Percentiles rank a stretch among this genome's conserved stretches.
Evolutionary conservation across 2,888 invertebrate species (phyloP).

Genomic region (Calameuta pallipes): DNA sequence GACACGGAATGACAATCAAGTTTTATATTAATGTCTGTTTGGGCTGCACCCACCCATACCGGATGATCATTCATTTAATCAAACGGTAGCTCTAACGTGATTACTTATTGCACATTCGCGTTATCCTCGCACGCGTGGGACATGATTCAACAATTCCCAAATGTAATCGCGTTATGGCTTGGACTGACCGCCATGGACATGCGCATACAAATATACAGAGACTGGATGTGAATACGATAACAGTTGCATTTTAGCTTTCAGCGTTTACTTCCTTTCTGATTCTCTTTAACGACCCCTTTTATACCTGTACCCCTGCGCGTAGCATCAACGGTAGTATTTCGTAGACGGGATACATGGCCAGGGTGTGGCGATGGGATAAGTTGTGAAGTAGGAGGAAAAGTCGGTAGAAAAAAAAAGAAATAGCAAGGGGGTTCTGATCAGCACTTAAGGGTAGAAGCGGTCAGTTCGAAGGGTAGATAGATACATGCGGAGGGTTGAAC

Average conservation of each 20-base stretch:
- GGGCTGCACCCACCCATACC: constrained; percentile 41
- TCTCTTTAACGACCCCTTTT: background rate
- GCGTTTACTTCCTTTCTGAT: background rate
- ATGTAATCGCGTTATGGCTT: constrained; percentile 45
- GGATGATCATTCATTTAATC: constrained; percentile 57
- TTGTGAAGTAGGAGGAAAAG: background rate
- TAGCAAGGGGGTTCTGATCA: background rate
- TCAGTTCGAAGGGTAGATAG: background rate
- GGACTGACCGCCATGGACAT: background rate
- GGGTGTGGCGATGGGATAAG: background rate
- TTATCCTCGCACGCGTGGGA: constrained; percentile 49
- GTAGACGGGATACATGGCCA: background rate
- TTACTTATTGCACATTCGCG: constrained; percentile 57
- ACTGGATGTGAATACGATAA: background rate
- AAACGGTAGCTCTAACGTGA: constrained; percentile 54
- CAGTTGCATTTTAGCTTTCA: background rate
- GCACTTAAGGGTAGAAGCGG: background rate
- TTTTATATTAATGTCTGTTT: constrained; percentile 49
- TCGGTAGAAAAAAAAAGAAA: background rate
- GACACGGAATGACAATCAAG: constrained; percentile 51
- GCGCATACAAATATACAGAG: background rate
- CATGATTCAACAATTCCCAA: constrained; percentile 56
- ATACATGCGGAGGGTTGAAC: background rate
- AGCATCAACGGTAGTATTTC: background rate
- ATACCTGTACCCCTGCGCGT: background rate